Evolutionary conservation across 2,888 invertebrate genomes (phyloP).

Genomic region (Drosophila helvetica): DNA sequence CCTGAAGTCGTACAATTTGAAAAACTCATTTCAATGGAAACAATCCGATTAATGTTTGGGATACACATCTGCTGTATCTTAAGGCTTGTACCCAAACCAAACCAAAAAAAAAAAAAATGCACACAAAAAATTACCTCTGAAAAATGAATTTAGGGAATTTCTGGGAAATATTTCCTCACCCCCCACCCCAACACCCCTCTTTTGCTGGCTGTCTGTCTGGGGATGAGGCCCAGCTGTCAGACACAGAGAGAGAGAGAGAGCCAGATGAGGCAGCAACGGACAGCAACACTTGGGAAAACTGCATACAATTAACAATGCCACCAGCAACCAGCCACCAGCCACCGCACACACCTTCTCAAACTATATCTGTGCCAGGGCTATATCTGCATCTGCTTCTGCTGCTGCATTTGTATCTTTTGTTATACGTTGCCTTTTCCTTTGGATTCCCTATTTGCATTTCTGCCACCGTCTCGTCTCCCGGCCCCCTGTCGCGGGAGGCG

Average conservation of each 20-base stretch:
- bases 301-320: constrained; percentile 71
- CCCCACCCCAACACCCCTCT: background rate
- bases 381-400: constrained; percentile 15
- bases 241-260: constrained; percentile 2
- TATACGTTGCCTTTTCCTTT: constrained; percentile 26
- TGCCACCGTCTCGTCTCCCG: constrained; percentile 28
- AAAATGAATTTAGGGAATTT: constrained; percentile 44
- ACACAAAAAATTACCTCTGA: constrained; percentile 34
- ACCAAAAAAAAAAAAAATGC: constrained; percentile 5
- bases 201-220: constrained; percentile 29
- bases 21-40: constrained; percentile 28
- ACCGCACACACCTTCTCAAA: background rate
- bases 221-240: constrained; percentile 18
- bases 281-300: constrained; percentile 70
- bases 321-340: constrained; percentile 1
- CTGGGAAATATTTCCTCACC: constrained; percentile 12
- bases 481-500: background rate
- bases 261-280: constrained; percentile 19
- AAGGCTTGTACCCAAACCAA: background rate
- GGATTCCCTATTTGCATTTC: constrained; percentile 73
- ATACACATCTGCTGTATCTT: constrained; percentile 15
- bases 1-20: constrained; percentile 18
- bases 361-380: constrained; percentile 8
- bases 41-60: constrained; percentile 40
- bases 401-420: constrained; percentile 34